A percentile compares a stretch with the other conserved stretches of the same genome.
These are phyloP conservation scores for Hyla sarda DNA, from an alignment of 2,113 vertebrate genomes.

Conservation along the genomic window DNA sequence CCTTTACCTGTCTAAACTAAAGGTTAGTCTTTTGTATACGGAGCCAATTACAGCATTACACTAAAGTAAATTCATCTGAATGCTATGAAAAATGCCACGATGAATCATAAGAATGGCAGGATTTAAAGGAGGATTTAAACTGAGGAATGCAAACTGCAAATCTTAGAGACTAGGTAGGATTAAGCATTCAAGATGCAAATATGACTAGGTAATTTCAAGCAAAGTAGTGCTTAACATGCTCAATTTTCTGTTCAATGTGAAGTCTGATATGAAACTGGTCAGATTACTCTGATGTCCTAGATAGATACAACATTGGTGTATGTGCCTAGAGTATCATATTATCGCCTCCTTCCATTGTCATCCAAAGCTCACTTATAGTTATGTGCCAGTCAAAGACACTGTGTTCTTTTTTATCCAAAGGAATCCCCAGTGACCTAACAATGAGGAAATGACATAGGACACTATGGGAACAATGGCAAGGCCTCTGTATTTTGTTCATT, in stretches of 20 bases:
- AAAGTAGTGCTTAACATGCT: slow-evolving; percentile 1
- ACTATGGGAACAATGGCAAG: not conserved
- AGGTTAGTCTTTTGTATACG: slow-evolving; percentile 3
- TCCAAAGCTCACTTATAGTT: slow-evolving; percentile 33
- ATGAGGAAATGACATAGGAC: slow-evolving; percentile 35
- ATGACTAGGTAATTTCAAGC: slow-evolving; percentile 8
- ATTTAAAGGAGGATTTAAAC: not conserved
- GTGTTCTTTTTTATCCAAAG: slow-evolving; percentile 18
- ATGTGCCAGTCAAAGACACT: slow-evolving; percentile 43
- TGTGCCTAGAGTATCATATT: slow-evolving; percentile 33
- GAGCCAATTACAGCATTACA: slow-evolving; percentile 11
- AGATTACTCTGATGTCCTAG: slow-evolving; percentile 39
- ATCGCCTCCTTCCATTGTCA: slow-evolving; percentile 43
- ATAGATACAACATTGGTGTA: slow-evolving; percentile 47
- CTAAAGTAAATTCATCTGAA: not conserved
- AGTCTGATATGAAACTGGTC: slow-evolving; percentile 31
- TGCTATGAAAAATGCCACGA: not conserved
- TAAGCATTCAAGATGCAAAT: slow-evolving; percentile 12
- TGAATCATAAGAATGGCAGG: slow-evolving; percentile 25
- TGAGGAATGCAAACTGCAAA: slow-evolving; percentile 5
- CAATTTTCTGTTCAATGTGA: not conserved
- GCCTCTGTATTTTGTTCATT: not conserved
- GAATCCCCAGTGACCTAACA: slow-evolving; percentile 22
- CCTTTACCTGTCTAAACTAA: not conserved
- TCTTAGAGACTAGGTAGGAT: slow-evolving; percentile 12